A percentile compares a stretch with the other conserved stretches of the same genome.
Conservation (phyloP, 2,797 vertebrate species). For the Sebastes glaucus region DNA sequence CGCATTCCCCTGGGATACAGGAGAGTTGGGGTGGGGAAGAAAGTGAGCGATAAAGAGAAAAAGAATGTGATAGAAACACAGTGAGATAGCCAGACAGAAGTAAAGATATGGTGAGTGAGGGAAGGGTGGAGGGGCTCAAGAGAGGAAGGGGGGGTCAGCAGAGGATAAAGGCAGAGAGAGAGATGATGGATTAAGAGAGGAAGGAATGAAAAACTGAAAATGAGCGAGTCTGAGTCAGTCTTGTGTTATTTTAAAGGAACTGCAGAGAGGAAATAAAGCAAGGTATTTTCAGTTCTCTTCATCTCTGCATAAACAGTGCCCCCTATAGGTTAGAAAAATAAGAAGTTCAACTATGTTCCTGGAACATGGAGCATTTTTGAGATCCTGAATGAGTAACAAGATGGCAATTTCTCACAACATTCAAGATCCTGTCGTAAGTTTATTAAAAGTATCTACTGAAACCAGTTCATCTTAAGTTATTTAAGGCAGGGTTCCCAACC, state of each 20-base stretch:
- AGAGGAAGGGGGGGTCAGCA: background rate
- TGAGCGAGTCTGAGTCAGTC: background rate
- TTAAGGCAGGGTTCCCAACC: too few relatives aligned
- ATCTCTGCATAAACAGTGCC: slow-evolving; percentile 65
- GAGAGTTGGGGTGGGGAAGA: background rate
- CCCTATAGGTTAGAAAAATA: slow-evolving; percentile 47
- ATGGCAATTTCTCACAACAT: background rate
- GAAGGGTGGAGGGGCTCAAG: background rate
- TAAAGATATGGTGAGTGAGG: background rate
- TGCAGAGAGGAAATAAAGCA: slow-evolving; percentile 18
- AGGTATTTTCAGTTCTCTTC: background rate
- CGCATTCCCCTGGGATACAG: slow-evolving; percentile 89
- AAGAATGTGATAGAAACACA: background rate
- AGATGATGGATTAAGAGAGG: slow-evolving; percentile 19
- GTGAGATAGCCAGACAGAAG: background rate
- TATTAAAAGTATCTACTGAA: background rate
- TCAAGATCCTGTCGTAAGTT: background rate
- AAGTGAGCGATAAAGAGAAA: slow-evolving; percentile 25
- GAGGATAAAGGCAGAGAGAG: slow-evolving; percentile 28
- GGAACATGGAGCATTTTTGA: background rate
- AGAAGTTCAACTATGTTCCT: background rate
- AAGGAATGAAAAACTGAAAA: slow-evolving; percentile 16
- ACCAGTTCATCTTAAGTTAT: background rate
- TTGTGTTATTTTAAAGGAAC: slow-evolving; percentile 20
- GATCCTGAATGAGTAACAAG: background rate